Evolutionary conservation across 2,113 vertebrate species (phyloP).

Genomic region (Coregonus clupeaformis): DNA sequence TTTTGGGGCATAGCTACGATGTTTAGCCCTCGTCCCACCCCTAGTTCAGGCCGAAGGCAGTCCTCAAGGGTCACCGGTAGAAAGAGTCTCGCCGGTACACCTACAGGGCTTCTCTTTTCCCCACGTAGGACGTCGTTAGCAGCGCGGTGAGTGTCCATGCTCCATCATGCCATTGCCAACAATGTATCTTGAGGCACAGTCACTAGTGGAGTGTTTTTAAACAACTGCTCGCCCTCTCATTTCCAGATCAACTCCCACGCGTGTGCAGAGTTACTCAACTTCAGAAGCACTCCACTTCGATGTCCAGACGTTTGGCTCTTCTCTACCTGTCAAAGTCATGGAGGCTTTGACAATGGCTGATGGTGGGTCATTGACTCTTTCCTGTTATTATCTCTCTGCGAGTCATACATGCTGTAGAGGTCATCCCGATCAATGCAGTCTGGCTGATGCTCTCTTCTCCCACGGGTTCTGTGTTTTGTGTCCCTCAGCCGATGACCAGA

Average conservation of each 20-base stretch:
- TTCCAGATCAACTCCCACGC: constrained; percentile 83
- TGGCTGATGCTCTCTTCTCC: too few species aligned
- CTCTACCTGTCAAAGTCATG: constrained; percentile 94
- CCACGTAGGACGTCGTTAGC: constrained; percentile 65
- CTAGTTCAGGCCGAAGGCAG: constrained; percentile 66
- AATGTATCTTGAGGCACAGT: background rate
- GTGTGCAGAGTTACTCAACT: constrained; percentile 75
- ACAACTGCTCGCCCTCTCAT: constrained; percentile 13
- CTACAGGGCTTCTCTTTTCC: constrained; percentile 65
- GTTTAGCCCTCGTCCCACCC: constrained; percentile 67
- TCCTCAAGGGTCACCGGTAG: constrained; percentile 54
- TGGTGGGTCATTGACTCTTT: constrained; percentile 64
- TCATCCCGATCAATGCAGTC: too few species aligned
- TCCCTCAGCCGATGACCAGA: constrained; percentile 77
- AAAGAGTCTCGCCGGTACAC: constrained; percentile 58
- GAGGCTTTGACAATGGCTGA: constrained; percentile 86
- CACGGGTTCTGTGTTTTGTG: constrained; percentile 8
- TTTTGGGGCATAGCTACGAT: constrained; percentile 41
- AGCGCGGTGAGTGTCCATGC: constrained; percentile 48
- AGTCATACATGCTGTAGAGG: too few species aligned
- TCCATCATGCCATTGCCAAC: background rate
- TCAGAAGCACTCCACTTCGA: constrained; percentile 86
- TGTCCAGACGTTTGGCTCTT: constrained; percentile 88
- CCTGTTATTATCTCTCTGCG: background rate
- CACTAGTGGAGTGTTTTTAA: background rate